Base-by-base conservation (phyloP, 2,888 invertebrate species). In the Drosophila neoperkinsi region DNA sequence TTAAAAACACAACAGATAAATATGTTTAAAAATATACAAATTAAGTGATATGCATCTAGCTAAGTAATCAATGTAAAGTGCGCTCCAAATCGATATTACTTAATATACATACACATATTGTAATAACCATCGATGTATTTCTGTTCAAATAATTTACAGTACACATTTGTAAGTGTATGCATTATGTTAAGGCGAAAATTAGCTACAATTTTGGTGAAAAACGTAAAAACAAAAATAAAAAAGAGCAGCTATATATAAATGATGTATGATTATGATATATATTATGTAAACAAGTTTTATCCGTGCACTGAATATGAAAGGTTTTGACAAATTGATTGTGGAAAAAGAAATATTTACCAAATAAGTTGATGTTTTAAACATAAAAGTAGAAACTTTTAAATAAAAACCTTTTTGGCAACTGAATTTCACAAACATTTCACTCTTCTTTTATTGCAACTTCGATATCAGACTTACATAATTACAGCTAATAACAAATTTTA, bases 351-450 rank as follows among this genome's bases (percentile, higher is more conserved):
- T 59, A 78, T 86, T 79, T 86, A 90, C 74, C 79, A 82, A 72
- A 74, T 84, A 85, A 87, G 83, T 91, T 89, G 89, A 90, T 90
- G 92, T 92, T 92, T 90, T 83, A 88, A 85, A 81, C 79, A 83
- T 28, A 84, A 72, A 68, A 66, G 85, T 83, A 66, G 79, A 71
- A 74, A 70, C 80, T 88, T 81, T 84, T 85, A 81, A 87, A 82
- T 88, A 90, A 87, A 83, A 82, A 79, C 82, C 79, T 79, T 90
- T 88, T 88, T 86, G 88, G 85, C 84, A 90, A 87, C 82, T 87
- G 79, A 90, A 66, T 55, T 78, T 64, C 33, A 49, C 57, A 67
- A 36, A 66, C 5, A 49, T 46, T 38, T 34, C 18, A 36, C 49
- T 38, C 25, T 41, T 76, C 21, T 3, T 70, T 75, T 71, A 75